Conservation (phyloP, 2,113 vertebrate genomes). For the Raja brachyura region DNA sequence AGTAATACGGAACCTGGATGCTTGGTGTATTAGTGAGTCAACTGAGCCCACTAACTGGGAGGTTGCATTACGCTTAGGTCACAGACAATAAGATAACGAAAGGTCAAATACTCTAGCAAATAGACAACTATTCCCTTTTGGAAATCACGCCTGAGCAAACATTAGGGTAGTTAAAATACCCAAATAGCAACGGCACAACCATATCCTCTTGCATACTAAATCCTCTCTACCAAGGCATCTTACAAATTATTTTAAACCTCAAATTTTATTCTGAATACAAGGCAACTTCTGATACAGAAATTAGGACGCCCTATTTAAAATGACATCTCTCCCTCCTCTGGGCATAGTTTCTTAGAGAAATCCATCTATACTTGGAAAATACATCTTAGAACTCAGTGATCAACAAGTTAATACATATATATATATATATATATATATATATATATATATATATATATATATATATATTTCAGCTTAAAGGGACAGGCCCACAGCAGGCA, state of each 20-base stretch:
- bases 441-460: no score
- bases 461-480: neutral
- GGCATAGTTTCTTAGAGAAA: neutral
- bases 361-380: neutral
- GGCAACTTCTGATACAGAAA: constrained; percentile 23
- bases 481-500: neutral
- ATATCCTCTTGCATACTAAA: neutral
- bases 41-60: neutral
- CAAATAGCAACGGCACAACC: neutral
- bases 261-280: neutral
- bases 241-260: neutral
- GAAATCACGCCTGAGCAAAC: neutral
- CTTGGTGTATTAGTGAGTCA: neutral
- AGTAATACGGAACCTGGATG: neutral
- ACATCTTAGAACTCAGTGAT: neutral
- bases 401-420: neutral
- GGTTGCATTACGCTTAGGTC: neutral
- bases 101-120: neutral
- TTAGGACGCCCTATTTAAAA: neutral
- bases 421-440: no score
- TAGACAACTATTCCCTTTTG: neutral
- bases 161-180: neutral
- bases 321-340: neutral
- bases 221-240: neutral
- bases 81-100: neutral